Evolutionary conservation across 2,797 vertebrate genomes (phyloP), one percentile per base, ranked within the genome.

Genomic region (Bradypodion pumilum): DNA sequence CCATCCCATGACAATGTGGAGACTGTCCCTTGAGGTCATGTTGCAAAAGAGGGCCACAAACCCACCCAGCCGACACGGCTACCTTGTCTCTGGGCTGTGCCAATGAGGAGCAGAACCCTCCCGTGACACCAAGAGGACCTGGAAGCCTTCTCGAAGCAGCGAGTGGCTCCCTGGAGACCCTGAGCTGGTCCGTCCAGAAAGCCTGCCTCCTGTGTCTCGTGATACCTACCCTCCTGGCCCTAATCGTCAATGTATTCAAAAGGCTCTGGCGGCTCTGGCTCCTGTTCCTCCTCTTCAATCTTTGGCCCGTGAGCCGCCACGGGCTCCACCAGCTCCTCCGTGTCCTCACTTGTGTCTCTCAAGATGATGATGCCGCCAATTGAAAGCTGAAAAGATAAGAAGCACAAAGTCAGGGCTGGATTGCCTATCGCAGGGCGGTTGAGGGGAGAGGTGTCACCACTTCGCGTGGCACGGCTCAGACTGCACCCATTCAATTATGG

Each of bases 241-340:
- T 96, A 99, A 92, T 99, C 99, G 59, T 99, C 99, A 19, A 98
- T 97, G 94, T 99, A 99, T 92, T 99, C 98, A 5, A 99, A 99
- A 12, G 99, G 98, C 92, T 99, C 98, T 0, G 99, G 99, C 1
- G 98, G 97, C 89, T 99, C 99, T 0, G 98, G 98, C 90, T 99
- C 98, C 93, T 99, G 98, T 84, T 99, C 98, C 68, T 99, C 99
- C 89, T 99, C 98, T 90, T 99, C 98, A 0, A 99, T 99, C 94
- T 99, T 99, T 0, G 98, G 99, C 83, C 98, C 99, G 0, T 99
- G 98, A 85, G 99, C 99, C 1, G 98, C 98, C 90, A 99, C 98
- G 0, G 98, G 97, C 94, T 99, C 98, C 86, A 99, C 99, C 56
- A 99, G 97, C 92, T 99, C 98, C 92, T 99, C 99, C 76, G 96